Percentiles rank a stretch among this genome's conserved stretches.
Conservation (phyloP, 2,113 vertebrate genomes). For the Nothocercus julius region DNA sequence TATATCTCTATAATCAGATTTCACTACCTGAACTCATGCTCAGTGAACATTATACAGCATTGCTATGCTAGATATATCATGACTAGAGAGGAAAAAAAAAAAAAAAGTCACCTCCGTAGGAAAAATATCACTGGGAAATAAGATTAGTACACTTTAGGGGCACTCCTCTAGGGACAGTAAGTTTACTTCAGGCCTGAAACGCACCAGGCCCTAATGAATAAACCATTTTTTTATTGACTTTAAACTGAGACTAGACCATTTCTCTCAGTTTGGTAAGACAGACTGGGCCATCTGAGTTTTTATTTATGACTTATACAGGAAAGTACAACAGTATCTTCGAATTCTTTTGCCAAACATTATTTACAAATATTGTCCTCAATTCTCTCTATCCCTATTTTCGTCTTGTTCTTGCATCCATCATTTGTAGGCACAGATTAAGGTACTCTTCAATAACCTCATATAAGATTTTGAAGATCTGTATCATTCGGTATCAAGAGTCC, state of each 20-base stretch:
- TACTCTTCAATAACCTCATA: neutral
- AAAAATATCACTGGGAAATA: neutral
- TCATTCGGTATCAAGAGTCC: neutral
- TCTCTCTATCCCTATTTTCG: neutral
- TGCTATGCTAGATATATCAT: fast-evolving
- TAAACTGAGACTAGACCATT: neutral
- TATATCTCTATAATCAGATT: neutral
- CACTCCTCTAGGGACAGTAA: neutral
- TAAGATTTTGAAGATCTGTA: neutral
- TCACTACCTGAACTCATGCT: neutral
- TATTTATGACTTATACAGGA: neutral
- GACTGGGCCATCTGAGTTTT: neutral
- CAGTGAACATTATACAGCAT: neutral
- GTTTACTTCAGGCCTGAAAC: neutral
- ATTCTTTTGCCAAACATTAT: neutral
- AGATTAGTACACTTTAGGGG: neutral
- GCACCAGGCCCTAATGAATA: neutral
- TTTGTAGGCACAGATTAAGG: neutral
- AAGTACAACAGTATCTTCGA: neutral
- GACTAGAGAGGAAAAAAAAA: neutral
- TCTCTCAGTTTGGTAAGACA: neutral
- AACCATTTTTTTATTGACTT: neutral
- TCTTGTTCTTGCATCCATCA: neutral
- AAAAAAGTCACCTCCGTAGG: neutral
- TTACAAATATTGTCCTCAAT: neutral